Conservation (phyloP, 2,113 vertebrate species). For the Emberiza fucata region DNA sequence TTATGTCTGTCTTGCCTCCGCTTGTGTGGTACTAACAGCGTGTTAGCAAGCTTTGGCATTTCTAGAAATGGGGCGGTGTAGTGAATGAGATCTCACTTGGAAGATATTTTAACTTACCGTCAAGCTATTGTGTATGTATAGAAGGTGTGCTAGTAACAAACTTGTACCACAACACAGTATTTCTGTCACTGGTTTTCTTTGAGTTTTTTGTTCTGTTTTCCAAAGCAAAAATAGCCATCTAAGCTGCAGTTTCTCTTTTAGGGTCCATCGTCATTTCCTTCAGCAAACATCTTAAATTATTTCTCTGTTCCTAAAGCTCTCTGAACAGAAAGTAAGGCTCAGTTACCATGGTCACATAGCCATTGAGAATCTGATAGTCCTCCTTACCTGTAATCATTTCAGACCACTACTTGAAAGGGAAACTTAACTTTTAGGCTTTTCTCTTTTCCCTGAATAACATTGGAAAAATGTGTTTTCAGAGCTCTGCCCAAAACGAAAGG, state of each 20-base stretch:
- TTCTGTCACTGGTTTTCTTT: slow-evolving; percentile 70
- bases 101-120: slow-evolving; percentile 58
- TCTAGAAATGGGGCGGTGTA: slow-evolving; percentile 8
- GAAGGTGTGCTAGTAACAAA: slow-evolving; percentile 67
- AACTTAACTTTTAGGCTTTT: slow-evolving; percentile 43
- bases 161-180: slow-evolving; percentile 73
- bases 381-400: slow-evolving; percentile 61
- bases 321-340: slow-evolving; percentile 67
- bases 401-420: slow-evolving; percentile 71
- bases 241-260: slow-evolving; percentile 69
- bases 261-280: slow-evolving; percentile 64
- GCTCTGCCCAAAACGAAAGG: slow-evolving; percentile 44
- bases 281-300: slow-evolving; percentile 44
- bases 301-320: slow-evolving; percentile 43
- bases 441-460: slow-evolving; percentile 46
- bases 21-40: slow-evolving; percentile 13
- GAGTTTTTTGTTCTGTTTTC: slow-evolving; percentile 43
- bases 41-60: slow-evolving; percentile 27
- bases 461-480: slow-evolving; percentile 41
- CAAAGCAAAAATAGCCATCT: slow-evolving; percentile 68
- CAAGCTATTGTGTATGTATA: slow-evolving; percentile 29
- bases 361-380: slow-evolving; percentile 56
- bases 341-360: slow-evolving; percentile 56
- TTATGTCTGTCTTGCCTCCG: slow-evolving; percentile 18
- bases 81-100: slow-evolving; percentile 35